A percentile compares a stretch with the other conserved stretches of the same genome.
Conservation (phyloP, 2,888 invertebrate species). For the Tillus elongatus region DNA sequence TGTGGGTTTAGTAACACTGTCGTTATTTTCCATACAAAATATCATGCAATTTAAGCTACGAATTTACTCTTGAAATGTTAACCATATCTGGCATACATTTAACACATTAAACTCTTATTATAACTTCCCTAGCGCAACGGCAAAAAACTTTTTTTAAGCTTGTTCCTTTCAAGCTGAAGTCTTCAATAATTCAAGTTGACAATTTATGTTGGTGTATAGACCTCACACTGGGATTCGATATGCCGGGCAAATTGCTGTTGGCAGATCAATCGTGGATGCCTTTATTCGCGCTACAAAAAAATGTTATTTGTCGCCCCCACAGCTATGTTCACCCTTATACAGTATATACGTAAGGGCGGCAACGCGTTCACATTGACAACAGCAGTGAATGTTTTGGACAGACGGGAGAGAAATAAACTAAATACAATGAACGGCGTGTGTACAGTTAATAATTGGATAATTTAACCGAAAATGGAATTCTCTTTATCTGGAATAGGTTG, state of each 20-base stretch:
- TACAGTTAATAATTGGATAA: slow-evolving; percentile 32
- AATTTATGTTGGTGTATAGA: slow-evolving; percentile 29
- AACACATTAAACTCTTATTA: too few species aligned
- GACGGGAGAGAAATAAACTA: slow-evolving; percentile 30
- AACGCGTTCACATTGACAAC: too few species aligned
- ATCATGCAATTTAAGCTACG: too few species aligned
- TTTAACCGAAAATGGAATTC: slow-evolving; percentile 25
- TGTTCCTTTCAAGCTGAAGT: too few species aligned
- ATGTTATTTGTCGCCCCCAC: slow-evolving; percentile 24
- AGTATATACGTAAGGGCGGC: slow-evolving; percentile 26
- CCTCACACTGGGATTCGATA: slow-evolving; percentile 33
- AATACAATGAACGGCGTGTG: slow-evolving; percentile 28
- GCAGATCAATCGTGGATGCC: slow-evolving; percentile 35
- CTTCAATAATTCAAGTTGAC: slow-evolving; percentile 28
- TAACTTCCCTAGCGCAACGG: too few species aligned
- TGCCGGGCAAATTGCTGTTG: slow-evolving; percentile 35
- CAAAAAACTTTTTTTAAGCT: too few species aligned
- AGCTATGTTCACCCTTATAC: slow-evolving; percentile 16
- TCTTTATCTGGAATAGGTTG: too few species aligned
- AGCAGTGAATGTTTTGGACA: slow-evolving; percentile 34
- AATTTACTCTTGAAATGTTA: too few species aligned
- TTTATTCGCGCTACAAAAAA: slow-evolving; percentile 30
- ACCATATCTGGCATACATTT: too few species aligned
- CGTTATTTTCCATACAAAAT: too few species aligned
- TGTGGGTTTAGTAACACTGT: too few species aligned